These are phyloP conservation scores for Psittacula derbiana DNA, from an alignment of 2,797 vertebrate species.

Conservation along the genomic window DNA sequence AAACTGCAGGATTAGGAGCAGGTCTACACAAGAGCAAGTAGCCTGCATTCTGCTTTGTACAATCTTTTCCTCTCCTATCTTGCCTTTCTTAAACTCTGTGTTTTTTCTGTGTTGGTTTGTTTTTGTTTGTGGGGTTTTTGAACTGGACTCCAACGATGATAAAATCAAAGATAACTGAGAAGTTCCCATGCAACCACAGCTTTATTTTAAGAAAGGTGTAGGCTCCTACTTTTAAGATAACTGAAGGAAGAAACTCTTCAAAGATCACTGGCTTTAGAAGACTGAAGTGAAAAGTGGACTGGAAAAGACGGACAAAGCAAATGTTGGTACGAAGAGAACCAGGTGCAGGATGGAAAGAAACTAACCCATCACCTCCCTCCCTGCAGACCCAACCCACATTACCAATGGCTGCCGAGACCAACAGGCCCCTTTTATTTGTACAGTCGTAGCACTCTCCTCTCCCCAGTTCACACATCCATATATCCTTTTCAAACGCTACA, in stretches of 20 bases:
- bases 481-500: background rate
- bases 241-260: background rate
- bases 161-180: background rate
- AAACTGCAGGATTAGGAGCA: background rate
- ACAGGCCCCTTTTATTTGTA: background rate
- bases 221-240: background rate
- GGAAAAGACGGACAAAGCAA: background rate
- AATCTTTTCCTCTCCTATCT: background rate
- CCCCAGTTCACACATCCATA: rapidly evolving
- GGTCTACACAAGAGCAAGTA: rapidly evolving
- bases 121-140: background rate
- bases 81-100: background rate
- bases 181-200: background rate
- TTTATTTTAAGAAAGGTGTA: background rate
- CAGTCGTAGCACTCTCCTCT: background rate
- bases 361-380: background rate
- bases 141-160: background rate
- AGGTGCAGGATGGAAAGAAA: background rate
- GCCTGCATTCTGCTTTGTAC: background rate
- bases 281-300: background rate
- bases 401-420: background rate
- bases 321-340: rapidly evolving
- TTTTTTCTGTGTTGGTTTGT: background rate
- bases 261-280: background rate
- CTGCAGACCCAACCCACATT: background rate